Percentiles rank a stretch among this genome's conserved stretches.
Evolutionary conservation across 1,140 invertebrate genomes (phyloP).

Genomic region (Paraescarpia echinospica): DNA sequence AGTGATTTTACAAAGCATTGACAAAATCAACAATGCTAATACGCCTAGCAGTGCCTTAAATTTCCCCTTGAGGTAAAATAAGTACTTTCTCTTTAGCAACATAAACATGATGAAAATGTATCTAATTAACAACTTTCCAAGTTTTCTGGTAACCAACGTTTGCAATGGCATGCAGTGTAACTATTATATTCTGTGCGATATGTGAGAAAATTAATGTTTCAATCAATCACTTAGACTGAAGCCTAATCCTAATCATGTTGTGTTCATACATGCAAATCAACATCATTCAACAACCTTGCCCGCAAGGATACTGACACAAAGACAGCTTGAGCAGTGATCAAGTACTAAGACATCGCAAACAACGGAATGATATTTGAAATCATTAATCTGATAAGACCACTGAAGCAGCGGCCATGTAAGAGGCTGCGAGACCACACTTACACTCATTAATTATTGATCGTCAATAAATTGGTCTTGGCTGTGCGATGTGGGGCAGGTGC

Average conservation of each 20-base stretch:
- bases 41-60: no score
- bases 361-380: not conserved
- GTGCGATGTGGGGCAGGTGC: not conserved
- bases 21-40: no score
- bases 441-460: not conserved
- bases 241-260: not conserved
- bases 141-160: no score
- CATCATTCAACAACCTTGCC: not conserved
- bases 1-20: no score
- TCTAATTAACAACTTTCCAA: not conserved
- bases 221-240: not conserved
- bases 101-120: not conserved
- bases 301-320: not conserved
- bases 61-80: no score
- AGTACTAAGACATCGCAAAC: not conserved
- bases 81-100: no score
- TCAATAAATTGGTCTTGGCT: not conserved
- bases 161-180: no score
- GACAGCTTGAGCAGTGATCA: not conserved
- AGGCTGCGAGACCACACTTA: not conserved
- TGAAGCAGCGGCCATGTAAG: not conserved
- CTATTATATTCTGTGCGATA: not conserved
- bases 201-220: no score
- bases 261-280: not conserved
- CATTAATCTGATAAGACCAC: not conserved